phyloP scores from a whole-genome alignment of 2,888 invertebrate species.

The Drosophila anomalipes region DNA sequence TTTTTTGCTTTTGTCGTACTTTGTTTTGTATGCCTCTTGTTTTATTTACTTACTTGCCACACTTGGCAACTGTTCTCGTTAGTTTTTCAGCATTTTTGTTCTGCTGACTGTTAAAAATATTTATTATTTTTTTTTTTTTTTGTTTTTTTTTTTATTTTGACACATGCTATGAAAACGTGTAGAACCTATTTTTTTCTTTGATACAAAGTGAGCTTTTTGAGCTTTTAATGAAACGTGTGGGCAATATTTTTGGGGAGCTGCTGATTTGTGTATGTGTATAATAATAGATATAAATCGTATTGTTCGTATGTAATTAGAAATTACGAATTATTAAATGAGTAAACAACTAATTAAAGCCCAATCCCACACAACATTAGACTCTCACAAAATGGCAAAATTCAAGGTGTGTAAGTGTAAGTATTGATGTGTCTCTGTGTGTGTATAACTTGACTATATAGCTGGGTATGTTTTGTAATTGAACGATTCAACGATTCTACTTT shows the following conservation, averaged over 20 bases:
- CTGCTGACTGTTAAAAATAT: not conserved
- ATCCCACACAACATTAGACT: constrained; percentile 10
- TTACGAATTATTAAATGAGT: not conserved
- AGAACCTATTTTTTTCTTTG: constrained; percentile 36
- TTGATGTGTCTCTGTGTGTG: constrained; percentile 21
- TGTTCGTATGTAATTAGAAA: not conserved
- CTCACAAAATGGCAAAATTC: not conserved
- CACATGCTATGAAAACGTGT: constrained; percentile 69
- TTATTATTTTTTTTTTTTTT: constrained; percentile 7
- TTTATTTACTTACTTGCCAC: constrained; percentile 24
- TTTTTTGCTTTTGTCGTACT: constrained; percentile 1
- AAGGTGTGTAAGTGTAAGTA: constrained; percentile 39
- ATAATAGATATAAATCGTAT: not conserved
- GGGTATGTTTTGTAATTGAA: constrained; percentile 36
- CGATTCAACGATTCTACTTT: constrained; percentile 14
- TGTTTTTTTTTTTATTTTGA: constrained; percentile 37
- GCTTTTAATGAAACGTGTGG: constrained; percentile 25
- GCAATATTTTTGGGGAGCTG: not conserved
- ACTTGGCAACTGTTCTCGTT: constrained; percentile 54
- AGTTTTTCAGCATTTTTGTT: constrained; percentile 2
- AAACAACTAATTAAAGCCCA: not conserved
- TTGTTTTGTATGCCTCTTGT: constrained; percentile 6
- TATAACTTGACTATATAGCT: constrained; percentile 8
- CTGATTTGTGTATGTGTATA: not conserved
- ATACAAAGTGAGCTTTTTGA: constrained; percentile 3